These are phyloP conservation scores for Gambusia yucatana DNA, from an alignment of 2,797 vertebrate species.

Conservation along the genomic window DNA sequence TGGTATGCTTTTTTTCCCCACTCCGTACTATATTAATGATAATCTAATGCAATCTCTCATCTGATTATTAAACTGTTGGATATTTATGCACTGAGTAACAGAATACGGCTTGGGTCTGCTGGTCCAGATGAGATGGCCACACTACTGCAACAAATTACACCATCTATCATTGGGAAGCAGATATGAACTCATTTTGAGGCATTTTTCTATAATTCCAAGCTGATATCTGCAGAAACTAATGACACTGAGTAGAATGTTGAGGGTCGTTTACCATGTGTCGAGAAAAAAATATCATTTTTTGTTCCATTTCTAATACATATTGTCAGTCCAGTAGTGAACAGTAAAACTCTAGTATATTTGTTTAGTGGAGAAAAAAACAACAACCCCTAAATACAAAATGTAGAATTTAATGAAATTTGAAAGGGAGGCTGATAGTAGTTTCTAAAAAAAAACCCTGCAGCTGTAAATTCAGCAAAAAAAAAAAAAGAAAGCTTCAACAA, in stretches of 20 bases:
- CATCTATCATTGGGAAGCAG: not conserved
- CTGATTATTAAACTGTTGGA: not conserved
- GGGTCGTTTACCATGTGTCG: not conserved
- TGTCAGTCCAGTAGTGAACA: not conserved
- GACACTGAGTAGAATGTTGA: not conserved
- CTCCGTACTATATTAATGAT: not conserved
- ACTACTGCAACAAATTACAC: conserved; percentile 1
- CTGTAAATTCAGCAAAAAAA: not conserved
- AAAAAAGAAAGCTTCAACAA: not conserved
- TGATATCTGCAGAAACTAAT: not conserved
- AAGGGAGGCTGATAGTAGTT: not conserved
- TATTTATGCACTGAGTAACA: not conserved
- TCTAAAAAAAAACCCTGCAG: not conserved
- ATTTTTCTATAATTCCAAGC: not conserved
- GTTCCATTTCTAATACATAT: not conserved
- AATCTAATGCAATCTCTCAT: not conserved
- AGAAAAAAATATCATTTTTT: not conserved
- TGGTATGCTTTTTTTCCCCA: conserved; percentile 45
- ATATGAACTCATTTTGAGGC: conserved; percentile 8
- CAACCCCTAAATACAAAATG: no score
- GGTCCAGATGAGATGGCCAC: conserved; percentile 17
- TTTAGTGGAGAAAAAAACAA: not conserved
- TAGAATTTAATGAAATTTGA: no score
- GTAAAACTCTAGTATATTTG: not conserved
- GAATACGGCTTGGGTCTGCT: not conserved